These are phyloP conservation scores for Fissipunctia ypsillon DNA, from an alignment of 2,888 invertebrate genomes.

Conservation along the genomic window DNA sequence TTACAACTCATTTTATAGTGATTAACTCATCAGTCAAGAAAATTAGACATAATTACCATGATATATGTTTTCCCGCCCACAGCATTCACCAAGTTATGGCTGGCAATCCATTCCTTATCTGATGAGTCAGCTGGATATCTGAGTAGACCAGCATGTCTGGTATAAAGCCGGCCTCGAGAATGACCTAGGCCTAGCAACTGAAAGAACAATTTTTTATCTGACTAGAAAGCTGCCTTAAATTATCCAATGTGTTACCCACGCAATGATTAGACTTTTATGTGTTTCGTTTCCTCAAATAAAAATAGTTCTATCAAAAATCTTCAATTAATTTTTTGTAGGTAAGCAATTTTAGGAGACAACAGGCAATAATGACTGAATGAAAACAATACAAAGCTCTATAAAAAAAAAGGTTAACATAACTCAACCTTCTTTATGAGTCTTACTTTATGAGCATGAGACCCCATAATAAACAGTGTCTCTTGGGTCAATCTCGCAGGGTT, in stretches of 20 bases:
- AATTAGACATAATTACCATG: conserved; percentile 84
- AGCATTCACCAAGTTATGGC: conserved; percentile 94
- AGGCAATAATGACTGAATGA: neutral
- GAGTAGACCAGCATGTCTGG: conserved; percentile 94
- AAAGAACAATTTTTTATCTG: conserved; percentile 38
- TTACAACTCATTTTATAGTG: neutral
- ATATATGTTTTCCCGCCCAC: conserved; percentile 95
- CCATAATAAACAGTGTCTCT: conserved; percentile 95
- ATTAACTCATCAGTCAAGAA: neutral
- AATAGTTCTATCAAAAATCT: neutral
- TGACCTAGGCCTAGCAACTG: conserved; percentile 93
- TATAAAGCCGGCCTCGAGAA: conserved; percentile 93
- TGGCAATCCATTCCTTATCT: conserved; percentile 95
- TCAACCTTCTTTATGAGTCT: neutral
- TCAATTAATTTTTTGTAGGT: neutral
- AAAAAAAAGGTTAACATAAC: neutral
- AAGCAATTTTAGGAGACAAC: neutral
- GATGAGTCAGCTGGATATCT: conserved; percentile 95
- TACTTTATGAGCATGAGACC: conserved; percentile 93
- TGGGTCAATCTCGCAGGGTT: conserved; percentile 93
- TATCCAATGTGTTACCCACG: neutral
- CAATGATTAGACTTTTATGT: neutral
- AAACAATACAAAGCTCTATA: neutral
- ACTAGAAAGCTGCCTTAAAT: neutral
- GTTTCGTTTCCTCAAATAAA: neutral